Base-by-base conservation (phyloP, 1,140 invertebrate genomes). In the Macrosteles quadrilineatus region DNA sequence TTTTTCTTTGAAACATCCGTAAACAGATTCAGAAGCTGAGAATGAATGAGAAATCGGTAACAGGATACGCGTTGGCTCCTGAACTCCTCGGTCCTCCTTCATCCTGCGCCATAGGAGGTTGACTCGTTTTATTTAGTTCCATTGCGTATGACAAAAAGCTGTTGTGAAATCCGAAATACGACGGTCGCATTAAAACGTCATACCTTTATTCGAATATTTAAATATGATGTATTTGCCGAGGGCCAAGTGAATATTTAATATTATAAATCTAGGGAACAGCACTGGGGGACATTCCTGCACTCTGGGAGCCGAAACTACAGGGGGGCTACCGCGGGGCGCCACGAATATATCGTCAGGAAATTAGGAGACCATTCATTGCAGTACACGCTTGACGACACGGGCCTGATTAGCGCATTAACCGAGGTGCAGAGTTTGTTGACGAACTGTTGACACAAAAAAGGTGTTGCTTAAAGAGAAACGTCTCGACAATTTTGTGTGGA, bases 291-390 rank as follows among this genome's bases (percentile, higher is more conserved):
- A 59, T 66, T 66, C 32, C 63, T 23, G 63, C 31, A 31, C 62
- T 12, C 4, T 11, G 30, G 30, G 30, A 64, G 36, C 62, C 2
- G 23, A 23, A 36, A 36, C 27, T 31, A n/a, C 29, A 12, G 19
- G 63, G 32, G 40, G 31, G 1, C 19, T 9, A 1, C 63, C 21
- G 14, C 63, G 63, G 63, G 62, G 63, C 32, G 63, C 63, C 63
- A 25, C 63, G 31, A 59, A 66, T 66, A 66, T 66, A 66, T 66
- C 19, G 40, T 45, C 32, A 25, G 63, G 63, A 66, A 66, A 66
- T 66, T 66, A 66, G 63, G 32, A 19, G 63, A 40, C 63, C 63
- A 66, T 66, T 66, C 63, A 66, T 66, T 45, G 32, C 17, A 2
- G 36, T 23, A 43, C 63, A 40, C 40, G 27, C 6, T 30, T 23